Conservation (phyloP, 2,888 invertebrate genomes). For the Hypomecis atomaria region DNA sequence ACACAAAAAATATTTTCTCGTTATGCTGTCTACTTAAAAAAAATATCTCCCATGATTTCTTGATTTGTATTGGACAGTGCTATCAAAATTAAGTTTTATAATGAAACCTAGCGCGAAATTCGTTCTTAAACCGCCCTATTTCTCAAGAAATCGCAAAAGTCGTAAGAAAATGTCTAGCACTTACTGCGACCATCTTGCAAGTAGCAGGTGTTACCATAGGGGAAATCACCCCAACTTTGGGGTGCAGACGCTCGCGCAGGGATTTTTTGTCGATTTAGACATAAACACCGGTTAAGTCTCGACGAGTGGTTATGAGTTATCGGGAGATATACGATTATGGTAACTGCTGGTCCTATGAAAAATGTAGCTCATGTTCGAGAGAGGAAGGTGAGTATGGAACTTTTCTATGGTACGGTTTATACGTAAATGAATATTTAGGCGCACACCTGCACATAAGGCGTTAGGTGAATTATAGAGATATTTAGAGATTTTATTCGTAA, state of each 20-base stretch:
- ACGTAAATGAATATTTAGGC: neutral
- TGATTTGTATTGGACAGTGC: too few species aligned
- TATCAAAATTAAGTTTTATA: neutral
- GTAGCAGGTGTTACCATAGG: conserved; percentile 61
- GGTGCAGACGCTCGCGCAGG: conserved; percentile 49
- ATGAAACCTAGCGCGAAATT: neutral
- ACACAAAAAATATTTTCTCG: too few species aligned
- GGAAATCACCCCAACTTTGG: conserved; percentile 50
- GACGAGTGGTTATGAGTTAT: conserved; percentile 50
- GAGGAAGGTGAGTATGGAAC: conserved; percentile 22
- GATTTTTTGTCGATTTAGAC: conserved; percentile 74
- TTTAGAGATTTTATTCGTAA: too few species aligned
- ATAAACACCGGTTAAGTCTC: conserved; percentile 65
- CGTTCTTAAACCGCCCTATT: neutral
- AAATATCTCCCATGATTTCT: too few species aligned
- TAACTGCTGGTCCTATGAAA: conserved; percentile 21
- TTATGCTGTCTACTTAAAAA: too few species aligned
- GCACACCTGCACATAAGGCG: too few species aligned
- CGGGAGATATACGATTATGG: conserved; percentile 40
- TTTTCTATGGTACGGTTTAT: neutral
- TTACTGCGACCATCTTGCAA: conserved; percentile 59
- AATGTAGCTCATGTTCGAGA: conserved; percentile 11
- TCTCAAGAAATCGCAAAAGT: conserved; percentile 8
- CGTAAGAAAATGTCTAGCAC: conserved; percentile 51
- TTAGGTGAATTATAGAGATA: too few species aligned